phyloP scores from a whole-genome alignment of 2,113 vertebrate species.

The Camelus bactrianus region DNA sequence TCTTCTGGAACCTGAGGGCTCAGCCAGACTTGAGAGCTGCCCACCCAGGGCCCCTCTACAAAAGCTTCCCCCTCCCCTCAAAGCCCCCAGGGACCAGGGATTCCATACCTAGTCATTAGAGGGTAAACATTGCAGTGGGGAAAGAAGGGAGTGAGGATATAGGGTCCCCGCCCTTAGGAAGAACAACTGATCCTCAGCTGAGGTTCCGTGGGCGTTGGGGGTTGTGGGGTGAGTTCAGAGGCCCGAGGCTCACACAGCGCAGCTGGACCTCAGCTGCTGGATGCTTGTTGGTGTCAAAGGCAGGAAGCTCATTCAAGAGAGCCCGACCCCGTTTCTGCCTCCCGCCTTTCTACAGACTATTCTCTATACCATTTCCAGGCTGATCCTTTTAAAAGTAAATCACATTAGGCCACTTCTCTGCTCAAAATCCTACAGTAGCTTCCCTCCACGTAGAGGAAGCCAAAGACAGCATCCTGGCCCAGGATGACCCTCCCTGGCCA shows the following conservation, averaged over 20 bases:
- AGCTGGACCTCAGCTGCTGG: not conserved
- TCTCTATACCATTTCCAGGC: not conserved
- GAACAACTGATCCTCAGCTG: not conserved
- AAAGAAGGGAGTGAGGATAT: accelerated
- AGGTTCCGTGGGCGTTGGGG: not conserved
- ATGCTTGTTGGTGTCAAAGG: no score
- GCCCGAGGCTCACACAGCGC: no score
- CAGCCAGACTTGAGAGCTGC: accelerated
- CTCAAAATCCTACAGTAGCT: not conserved
- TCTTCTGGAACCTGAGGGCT: not conserved
- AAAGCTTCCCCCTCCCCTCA: accelerated
- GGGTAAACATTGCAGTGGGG: not conserved
- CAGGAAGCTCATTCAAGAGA: not conserved
- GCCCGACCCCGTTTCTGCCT: not conserved
- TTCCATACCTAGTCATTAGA: not conserved
- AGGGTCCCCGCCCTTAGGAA: not conserved
- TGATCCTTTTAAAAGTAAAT: not conserved
- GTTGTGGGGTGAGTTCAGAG: accelerated
- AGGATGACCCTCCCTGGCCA: not conserved
- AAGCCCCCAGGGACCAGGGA: not conserved
- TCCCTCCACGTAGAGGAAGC: not conserved
- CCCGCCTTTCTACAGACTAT: not conserved
- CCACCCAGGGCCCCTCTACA: not conserved
- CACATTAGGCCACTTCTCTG: not conserved
- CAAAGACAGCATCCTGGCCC: not conserved